A percentile compares a stretch with the other conserved stretches of the same genome.
These are phyloP conservation scores for Acrocera orbiculus DNA, from an alignment of 2,888 invertebrate species.

Conservation along the genomic window DNA sequence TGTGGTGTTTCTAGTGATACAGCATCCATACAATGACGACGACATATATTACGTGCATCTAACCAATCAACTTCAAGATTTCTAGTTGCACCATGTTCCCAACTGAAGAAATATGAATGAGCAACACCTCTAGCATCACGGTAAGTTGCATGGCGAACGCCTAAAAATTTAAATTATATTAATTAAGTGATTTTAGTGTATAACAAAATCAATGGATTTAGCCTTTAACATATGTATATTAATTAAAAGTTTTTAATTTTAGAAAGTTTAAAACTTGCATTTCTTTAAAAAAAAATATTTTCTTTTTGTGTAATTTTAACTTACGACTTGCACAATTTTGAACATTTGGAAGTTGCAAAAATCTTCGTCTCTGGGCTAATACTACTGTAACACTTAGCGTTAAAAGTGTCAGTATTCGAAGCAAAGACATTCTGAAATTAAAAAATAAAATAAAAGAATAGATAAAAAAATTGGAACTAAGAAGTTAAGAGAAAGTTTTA, in stretches of 20 bases:
- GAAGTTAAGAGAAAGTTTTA: too few relatives aligned
- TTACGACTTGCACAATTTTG: conserved; percentile 77
- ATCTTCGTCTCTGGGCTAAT: conserved; percentile 64
- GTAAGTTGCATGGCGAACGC: conserved; percentile 74
- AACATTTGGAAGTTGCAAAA: conserved; percentile 74
- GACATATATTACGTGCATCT: conserved; percentile 78
- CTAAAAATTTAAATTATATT: conserved; percentile 30
- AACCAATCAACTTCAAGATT: conserved; percentile 78
- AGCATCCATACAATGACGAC: conserved; percentile 86
- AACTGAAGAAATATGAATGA: conserved; percentile 87
- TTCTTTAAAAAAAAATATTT: background rate
- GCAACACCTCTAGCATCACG: conserved; percentile 73
- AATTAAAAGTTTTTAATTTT: too few relatives aligned
- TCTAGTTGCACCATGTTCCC: conserved; percentile 71
- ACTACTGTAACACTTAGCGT: conserved; percentile 46
- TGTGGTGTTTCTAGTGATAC: conserved; percentile 80
- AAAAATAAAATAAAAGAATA: conserved; percentile 3
- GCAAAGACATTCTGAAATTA: conserved; percentile 14
- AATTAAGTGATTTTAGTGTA: conserved; percentile 3
- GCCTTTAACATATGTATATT: background rate
- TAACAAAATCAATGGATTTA: background rate
- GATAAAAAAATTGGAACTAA: too few relatives aligned
- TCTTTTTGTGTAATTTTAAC: conserved; percentile 25
- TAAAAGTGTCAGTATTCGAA: conserved; percentile 37
- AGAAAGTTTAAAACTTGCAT: too few relatives aligned